phyloP scores from a whole-genome alignment of 2,797 vertebrate genomes.

The Characodon lateralis region DNA sequence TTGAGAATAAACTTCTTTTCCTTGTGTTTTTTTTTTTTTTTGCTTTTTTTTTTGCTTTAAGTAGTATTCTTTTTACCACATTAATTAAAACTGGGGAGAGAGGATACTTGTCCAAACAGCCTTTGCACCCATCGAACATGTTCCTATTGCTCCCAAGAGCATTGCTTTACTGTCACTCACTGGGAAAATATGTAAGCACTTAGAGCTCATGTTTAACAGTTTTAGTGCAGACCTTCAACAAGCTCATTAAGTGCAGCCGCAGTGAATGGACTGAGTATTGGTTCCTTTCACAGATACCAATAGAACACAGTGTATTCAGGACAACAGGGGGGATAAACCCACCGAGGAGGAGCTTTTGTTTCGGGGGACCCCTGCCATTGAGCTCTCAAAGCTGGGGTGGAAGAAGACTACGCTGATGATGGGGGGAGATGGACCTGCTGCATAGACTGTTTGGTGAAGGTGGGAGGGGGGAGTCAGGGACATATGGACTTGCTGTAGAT shows the following conservation, averaged over 20 bases:
- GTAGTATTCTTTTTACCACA: neutral
- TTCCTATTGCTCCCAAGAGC: slow-evolving; percentile 41
- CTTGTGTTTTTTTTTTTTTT: no score
- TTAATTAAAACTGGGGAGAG: neutral
- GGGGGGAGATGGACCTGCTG: slow-evolving; percentile 54
- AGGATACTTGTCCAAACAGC: neutral
- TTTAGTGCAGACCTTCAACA: slow-evolving; percentile 63
- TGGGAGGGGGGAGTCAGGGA: slow-evolving; percentile 59
- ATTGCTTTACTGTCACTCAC: slow-evolving; percentile 61
- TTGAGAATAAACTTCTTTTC: neutral
- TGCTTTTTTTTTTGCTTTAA: no score
- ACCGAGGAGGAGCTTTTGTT: slow-evolving; percentile 65
- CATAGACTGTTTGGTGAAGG: slow-evolving; percentile 48
- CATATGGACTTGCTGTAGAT: slow-evolving; percentile 74
- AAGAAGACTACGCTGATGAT: slow-evolving; percentile 40
- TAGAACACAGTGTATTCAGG: slow-evolving; percentile 62
- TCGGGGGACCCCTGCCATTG: slow-evolving; percentile 62
- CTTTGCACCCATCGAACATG: slow-evolving; percentile 7
- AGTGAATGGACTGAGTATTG: slow-evolving; percentile 56
- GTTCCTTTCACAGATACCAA: slow-evolving; percentile 64
- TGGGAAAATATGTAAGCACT: slow-evolving; percentile 58
- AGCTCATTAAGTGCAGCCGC: slow-evolving; percentile 69
- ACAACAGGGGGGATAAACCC: slow-evolving; percentile 67
- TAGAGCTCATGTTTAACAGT: slow-evolving; percentile 62
- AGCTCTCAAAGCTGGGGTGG: slow-evolving; percentile 60